Percentiles rank a stretch among this genome's conserved stretches.
These are phyloP conservation scores for Campylorhamphus procurvoides DNA, from an alignment of 2,113 vertebrate genomes.

Conservation along the genomic window DNA sequence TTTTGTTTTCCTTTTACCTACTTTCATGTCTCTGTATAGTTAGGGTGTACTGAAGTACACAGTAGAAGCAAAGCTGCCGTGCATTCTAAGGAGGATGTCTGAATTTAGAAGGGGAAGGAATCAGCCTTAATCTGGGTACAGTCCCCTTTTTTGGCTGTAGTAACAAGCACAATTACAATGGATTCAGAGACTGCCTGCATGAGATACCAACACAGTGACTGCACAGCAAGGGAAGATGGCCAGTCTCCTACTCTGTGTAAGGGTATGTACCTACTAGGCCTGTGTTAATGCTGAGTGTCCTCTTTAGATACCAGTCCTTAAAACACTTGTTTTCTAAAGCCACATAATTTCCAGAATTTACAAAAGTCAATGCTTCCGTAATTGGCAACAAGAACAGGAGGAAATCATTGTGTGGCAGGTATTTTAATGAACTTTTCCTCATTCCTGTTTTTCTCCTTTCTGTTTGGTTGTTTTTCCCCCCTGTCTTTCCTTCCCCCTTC, in stretches of 20 bases:
- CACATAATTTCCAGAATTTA: background rate
- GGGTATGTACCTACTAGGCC: background rate
- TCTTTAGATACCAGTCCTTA: background rate
- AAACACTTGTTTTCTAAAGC: background rate
- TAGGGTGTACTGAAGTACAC: background rate
- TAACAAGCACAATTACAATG: background rate
- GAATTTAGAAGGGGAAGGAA: background rate
- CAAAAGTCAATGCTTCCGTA: background rate
- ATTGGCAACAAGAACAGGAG: background rate
- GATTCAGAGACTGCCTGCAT: background rate
- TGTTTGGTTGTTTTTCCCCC: background rate
- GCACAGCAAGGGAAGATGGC: background rate
- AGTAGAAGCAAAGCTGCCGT: background rate
- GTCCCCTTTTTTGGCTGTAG: background rate
- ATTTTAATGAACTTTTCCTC: background rate
- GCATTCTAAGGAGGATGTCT: background rate
- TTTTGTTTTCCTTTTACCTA: conserved; percentile 8
- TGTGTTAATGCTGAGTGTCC: background rate
- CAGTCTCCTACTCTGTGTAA: fast-evolving
- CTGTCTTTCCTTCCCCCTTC: background rate
- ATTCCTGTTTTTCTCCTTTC: background rate
- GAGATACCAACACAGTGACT: fast-evolving
- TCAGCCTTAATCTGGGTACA: background rate
- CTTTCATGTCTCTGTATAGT: background rate
- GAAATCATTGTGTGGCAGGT: background rate